Evolutionary conservation across 37 sponge, comb jelly and placozoan species (phyloP).

Genomic region (Aphrocallistes beatrix): DNA sequence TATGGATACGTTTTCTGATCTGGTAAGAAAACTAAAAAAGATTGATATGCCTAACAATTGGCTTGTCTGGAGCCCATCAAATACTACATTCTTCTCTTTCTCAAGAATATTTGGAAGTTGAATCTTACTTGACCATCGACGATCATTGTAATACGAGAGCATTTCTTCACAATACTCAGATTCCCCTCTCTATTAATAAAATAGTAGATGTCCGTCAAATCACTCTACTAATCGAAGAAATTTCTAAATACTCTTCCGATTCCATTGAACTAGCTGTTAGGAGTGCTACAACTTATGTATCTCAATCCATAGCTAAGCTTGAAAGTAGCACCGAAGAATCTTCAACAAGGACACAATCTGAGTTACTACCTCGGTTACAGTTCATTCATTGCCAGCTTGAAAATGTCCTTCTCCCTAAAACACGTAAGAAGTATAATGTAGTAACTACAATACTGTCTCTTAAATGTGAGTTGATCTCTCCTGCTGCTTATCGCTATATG

Average conservation of each 20-base stretch:
- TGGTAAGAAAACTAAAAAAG: not conserved
- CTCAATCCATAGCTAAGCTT: not conserved
- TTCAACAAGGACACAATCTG: not conserved
- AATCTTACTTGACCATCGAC: constrained; percentile 11
- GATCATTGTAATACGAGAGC: not conserved
- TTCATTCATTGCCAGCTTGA: constrained; percentile 6
- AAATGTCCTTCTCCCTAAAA: not conserved
- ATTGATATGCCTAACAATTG: constrained; percentile 6
- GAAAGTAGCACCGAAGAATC: not conserved
- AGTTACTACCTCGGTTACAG: not conserved
- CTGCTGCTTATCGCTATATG: not conserved
- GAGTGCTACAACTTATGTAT: not conserved
- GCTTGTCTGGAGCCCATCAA: not conserved
- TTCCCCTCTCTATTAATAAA: not conserved
- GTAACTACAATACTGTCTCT: not conserved
- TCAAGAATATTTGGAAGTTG: constrained; percentile 1
- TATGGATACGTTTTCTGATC: not conserved
- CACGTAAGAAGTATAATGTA: not conserved
- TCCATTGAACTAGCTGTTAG: constrained; percentile 11
- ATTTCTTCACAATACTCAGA: not conserved
- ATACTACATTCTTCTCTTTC: not conserved
- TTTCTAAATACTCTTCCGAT: not conserved
- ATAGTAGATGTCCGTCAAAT: not conserved
- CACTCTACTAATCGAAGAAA: not conserved
- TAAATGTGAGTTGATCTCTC: not conserved